Evolutionary conservation across 2,888 invertebrate species (phyloP), one percentile per base, ranked within the genome.

Genomic region (Papilio elwesi): DNA sequence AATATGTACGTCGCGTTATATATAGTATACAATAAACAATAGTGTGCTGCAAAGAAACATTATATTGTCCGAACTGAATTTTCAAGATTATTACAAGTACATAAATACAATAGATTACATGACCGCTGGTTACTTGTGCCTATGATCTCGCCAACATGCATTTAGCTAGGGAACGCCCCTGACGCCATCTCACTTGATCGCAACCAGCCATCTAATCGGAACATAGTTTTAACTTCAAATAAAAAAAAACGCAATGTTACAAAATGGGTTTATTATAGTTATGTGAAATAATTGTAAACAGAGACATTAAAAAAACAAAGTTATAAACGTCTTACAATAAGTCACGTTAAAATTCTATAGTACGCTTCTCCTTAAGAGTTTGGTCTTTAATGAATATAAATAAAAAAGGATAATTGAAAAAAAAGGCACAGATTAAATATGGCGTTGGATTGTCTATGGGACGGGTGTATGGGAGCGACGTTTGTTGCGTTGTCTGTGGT

Each of bases 401-500:
- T 10, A 48, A 38, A 49, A 53, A 67, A 67, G 16, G 2, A 55
- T 47, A 52, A 43, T 47, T 51, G 8, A 53, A 57, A 64, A 52
- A 53, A 43, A 9, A 52, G 6, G 8, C 48, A 74, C 57, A 68
- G 74, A 71, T 74, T 80, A 80, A 78, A 78, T 77, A 76, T n/a
- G 26, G 38, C 6, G 38, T 59, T 59, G 13, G 13, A 38, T 59
- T 38, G 43, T 43, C 43, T 43, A 43, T 51, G 9, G 15, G 0
- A 15, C 43, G 43, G n/a, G 51, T 51, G 51, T 51, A 51, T 13
- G 6, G 13, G 43, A 9, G 43, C 43, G 43, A 43, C 4, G 76
- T 76, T 75, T 83, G 80, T 77, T 77, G 82, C 79, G 79, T 75
- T 78, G 78, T 78, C 78, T 78, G 80, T 80, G 79, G 79, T 79